Base-by-base conservation (phyloP, 2,113 vertebrate genomes). In the Cathartes aura region DNA sequence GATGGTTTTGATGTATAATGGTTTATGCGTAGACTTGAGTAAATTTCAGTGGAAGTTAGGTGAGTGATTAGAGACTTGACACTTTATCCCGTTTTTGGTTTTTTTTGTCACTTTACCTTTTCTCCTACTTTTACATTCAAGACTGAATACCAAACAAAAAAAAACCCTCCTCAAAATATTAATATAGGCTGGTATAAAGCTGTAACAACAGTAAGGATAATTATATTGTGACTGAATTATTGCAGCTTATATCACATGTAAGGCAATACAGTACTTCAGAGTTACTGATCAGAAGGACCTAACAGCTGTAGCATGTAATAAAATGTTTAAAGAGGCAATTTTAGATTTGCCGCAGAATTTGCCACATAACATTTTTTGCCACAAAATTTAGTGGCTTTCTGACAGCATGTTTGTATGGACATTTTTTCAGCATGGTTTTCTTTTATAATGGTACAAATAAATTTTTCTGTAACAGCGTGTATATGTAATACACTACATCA, bases 401-500 rank as follows among this genome's bases (percentile, higher is more conserved):
- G 55, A n/a, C n/a, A 56, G 29, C 18, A 7, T 36, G 22, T 76
- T 70, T 83, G 27, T 72, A 27, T 56, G 38, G 34, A 52, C 3
- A 5, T 59, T 62, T 83, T 86, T 24, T 42, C 27, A 79, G 36
- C 4, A 1, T 59, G 6, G 4, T 24, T 82, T 80, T 72, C 29
- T 48, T 64, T 64, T 45, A n/a, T 38, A 83, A 32, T 55, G 15
- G 6, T 81, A 38, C n/a, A 68, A 56, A 63, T 58, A 38, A 3
- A 3, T 58, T 89, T 56, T 88, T 68, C 26, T 68, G 0, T 64
- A 64, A 59, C 15, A 47, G 1, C 73, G 24, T 81, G 22, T 42
- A 21, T 5, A 5, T 58, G 18, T 42, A 91, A 59, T 43, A 21
- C 15, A 17, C 5, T 59, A 23, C 0, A 0, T 45, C 30, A 15